Base-by-base conservation (phyloP, 2,113 vertebrate species). In the Ailurus styani region DNA sequence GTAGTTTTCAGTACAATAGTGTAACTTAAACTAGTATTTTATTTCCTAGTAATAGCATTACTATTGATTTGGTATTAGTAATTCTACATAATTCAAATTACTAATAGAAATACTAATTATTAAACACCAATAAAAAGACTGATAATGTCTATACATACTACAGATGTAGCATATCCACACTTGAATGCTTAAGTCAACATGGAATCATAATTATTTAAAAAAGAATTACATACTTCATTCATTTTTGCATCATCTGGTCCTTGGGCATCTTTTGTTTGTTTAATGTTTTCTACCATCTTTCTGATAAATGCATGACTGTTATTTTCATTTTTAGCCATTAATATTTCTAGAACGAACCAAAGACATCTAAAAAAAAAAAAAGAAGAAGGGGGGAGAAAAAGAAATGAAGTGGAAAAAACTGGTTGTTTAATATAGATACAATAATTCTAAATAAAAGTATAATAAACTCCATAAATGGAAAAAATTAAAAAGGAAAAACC, bases 271-370 rank as follows among this genome's bases (percentile, higher is more conserved):
- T 99, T 99, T 6, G 99, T 99, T 98, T 99, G 99, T 97, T 99
- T 99, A 96, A 99, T 99, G 97, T 99, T 99, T 99, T 99, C 99
- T 97, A 99, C 99, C 99, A 99, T 99, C 98, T 99, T 99, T 97
- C 99, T 99, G 66, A 99, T 99, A 98, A 99, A 99, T 0, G 99
- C 99, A 37, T 99, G 99, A 95, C 99, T 99, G 98, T 99, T 99
- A 98, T 99, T 99, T 99, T 99, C 99, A 97, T 99, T 99, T 99
- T 99, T 99, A 96, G 99, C 99, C 99, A 99, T 99, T 96, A 99
- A 95, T 97, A 99, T 99, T 98, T 99, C 99, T 95, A 99, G 98
- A 98, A 99, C 99, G 95, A 99, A 99, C 99, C 99, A 99, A 73
- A 99, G 99, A 97, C 99, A 99, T 97, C 99, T 99, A 93, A 55